Percentiles rank a stretch among this genome's conserved stretches.
Conservation (phyloP, 2,888 invertebrate species). For the Cheilosia grossa region DNA sequence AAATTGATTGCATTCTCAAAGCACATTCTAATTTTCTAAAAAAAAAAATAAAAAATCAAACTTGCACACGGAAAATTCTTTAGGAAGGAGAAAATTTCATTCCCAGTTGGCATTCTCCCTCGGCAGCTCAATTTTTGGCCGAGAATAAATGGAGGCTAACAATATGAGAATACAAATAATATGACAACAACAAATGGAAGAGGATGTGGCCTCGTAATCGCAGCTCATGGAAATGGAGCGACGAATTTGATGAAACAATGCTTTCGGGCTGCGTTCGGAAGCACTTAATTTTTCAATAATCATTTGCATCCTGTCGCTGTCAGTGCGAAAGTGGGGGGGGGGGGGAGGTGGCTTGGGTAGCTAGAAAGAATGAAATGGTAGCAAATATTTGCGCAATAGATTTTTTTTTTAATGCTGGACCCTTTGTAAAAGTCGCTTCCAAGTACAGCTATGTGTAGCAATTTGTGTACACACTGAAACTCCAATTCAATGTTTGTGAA, state of each 20-base stretch:
- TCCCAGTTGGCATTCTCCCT: slow-evolving; percentile 3
- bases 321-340: slow-evolving; percentile 11
- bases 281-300: slow-evolving; percentile 55
- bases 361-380: slow-evolving; percentile 27
- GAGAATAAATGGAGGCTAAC: background rate
- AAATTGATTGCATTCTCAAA: slow-evolving; percentile 60
- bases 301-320: slow-evolving; percentile 41
- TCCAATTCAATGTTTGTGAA: background rate
- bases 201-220: slow-evolving; percentile 35
- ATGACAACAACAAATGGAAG: slow-evolving; percentile 16
- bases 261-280: slow-evolving; percentile 42
- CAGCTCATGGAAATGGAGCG: slow-evolving; percentile 40
- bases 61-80: slow-evolving; percentile 25
- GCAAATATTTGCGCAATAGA: slow-evolving; percentile 45
- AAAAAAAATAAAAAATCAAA: background rate
- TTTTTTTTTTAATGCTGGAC: slow-evolving; percentile 4
- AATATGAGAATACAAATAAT: slow-evolving; percentile 1
- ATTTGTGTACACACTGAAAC: background rate
- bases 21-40: slow-evolving; percentile 1
- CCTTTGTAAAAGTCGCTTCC: background rate
- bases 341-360: too few species aligned
- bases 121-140: slow-evolving; percentile 3
- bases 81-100: slow-evolving; percentile 8
- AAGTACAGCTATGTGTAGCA: background rate
- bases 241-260: slow-evolving; percentile 56